phyloP scores from a whole-genome alignment of 2,888 invertebrate species.

The Camponotus fellah region DNA sequence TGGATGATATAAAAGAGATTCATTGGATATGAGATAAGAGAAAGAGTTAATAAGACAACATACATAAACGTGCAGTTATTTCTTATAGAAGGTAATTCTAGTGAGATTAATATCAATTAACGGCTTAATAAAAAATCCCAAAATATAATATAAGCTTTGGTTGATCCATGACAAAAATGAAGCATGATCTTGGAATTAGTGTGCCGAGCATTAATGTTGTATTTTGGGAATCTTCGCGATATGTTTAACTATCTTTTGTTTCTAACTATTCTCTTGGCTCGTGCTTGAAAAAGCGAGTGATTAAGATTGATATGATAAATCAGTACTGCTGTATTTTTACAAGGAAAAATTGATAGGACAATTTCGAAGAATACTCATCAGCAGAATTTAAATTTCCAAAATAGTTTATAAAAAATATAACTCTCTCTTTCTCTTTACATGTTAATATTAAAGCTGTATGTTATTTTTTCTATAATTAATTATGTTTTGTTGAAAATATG shows the following conservation, averaged over 20 bases:
- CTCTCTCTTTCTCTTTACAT: not conserved
- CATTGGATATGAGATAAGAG: not conserved
- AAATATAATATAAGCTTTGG: slow-evolving; percentile 23
- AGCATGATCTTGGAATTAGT: not conserved
- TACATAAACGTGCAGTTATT: not conserved
- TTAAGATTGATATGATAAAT: slow-evolving; percentile 45
- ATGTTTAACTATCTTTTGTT: slow-evolving; percentile 23
- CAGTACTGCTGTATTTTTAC: not conserved
- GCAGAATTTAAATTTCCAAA: not conserved
- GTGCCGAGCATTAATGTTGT: not conserved
- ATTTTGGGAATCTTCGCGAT: slow-evolving; percentile 5
- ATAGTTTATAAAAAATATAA: not conserved
- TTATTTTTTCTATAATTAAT: not conserved
- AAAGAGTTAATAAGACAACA: not conserved
- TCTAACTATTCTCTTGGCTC: slow-evolving; percentile 2
- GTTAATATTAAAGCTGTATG: not conserved
- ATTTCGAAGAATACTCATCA: not conserved
- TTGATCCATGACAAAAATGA: slow-evolving; percentile 9
- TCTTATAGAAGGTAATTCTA: not conserved
- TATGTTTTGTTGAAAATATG: not conserved
- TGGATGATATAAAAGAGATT: not conserved
- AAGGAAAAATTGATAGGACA: slow-evolving; percentile 25
- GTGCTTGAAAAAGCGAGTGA: slow-evolving; percentile 12
- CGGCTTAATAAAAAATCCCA: slow-evolving; percentile 20
- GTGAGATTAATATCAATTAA: slow-evolving; percentile 10